Base-by-base conservation (phyloP, 2,113 vertebrate species). In the Mirounga angustirostris region DNA sequence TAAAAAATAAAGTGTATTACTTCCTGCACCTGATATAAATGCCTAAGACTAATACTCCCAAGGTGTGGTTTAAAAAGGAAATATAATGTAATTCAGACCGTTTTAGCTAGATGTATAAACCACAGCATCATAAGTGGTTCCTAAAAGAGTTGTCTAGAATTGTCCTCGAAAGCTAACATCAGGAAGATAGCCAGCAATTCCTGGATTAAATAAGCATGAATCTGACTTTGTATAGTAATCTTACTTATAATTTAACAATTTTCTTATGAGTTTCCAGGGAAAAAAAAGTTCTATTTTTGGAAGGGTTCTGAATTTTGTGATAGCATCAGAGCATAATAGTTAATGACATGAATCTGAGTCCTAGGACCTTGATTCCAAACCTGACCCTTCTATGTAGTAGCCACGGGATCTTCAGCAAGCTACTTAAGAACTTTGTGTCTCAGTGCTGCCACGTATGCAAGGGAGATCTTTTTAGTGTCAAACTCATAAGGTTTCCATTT, bases 81-180 rank as follows among this genome's bases (percentile, higher is more conserved):
- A 36, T 91, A 30, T n/a, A 91, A 81, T 71, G 89, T 85, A 91
- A 91, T 93, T 84, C 10, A 80, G 43, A 91, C 71, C 52, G 3
- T 73, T 80, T 91, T 95, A 4, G 74, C 88, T 89, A 74, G 5
- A 63, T 93, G 19, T 81, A 43, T 43, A 86, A 83, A 56, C 30
- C 43, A 88, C 13, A 79, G 54, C 30, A 67, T 82, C 52, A 71
- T 43, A 90, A 82, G 58, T 58, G n/a, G 11, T 84, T 94, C 26
- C 61, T 79, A 56, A 67, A 71, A 59, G 14, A 54, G 43, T 14
- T 56, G 7, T 73, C n/a, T 92, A 58, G 30, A 88, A 54, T 4
- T 50, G 2, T 94, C 58, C 19, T 95, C 10, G n/a, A 85, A 84
- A 93, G 54, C 4, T 93, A 36, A 50, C 13, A 54, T 36, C 22